A percentile compares a stretch with the other conserved stretches of the same genome.
Evolutionary conservation across 2,888 invertebrate genomes (phyloP).

Genomic region (Protodeltote pygarga): DNA sequence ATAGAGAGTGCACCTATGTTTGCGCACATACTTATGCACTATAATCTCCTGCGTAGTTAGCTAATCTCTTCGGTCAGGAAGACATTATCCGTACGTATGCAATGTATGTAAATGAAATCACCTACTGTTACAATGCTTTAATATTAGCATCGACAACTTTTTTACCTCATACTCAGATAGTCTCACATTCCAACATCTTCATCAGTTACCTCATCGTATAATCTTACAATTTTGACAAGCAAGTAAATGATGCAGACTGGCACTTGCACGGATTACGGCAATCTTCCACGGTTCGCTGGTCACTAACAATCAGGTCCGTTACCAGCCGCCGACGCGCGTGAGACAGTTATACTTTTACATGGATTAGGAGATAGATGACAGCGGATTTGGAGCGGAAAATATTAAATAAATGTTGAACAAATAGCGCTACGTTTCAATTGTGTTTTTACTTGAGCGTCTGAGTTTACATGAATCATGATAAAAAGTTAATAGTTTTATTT

Average conservation of each 20-base stretch:
- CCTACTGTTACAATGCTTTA: constrained; percentile 5
- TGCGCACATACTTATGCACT: too few species aligned
- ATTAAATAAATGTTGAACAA: background rate
- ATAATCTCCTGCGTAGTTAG: too few species aligned
- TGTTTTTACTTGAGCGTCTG: background rate
- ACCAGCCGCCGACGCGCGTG: constrained; percentile 45
- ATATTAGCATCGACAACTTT: constrained; percentile 3
- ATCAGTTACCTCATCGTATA: constrained; percentile 28
- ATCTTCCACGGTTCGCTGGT: constrained; percentile 57
- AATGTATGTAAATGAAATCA: too few species aligned
- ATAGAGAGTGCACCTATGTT: too few species aligned
- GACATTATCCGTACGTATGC: too few species aligned
- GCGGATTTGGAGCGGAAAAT: constrained; percentile 35
- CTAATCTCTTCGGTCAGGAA: too few species aligned
- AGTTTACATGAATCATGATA: too few species aligned
- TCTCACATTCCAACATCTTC: constrained; percentile 19
- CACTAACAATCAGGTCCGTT: constrained; percentile 61
- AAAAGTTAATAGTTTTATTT: too few species aligned
- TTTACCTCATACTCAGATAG: constrained; percentile 1
- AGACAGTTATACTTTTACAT: constrained; percentile 43
- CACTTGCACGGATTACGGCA: constrained; percentile 46
- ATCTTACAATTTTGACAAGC: constrained; percentile 33
- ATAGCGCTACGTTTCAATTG: background rate
- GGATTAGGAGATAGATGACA: constrained; percentile 27
- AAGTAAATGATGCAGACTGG: constrained; percentile 30